Conservation (phyloP, 2,797 vertebrate genomes). For the Sebastes flavidus region DNA sequence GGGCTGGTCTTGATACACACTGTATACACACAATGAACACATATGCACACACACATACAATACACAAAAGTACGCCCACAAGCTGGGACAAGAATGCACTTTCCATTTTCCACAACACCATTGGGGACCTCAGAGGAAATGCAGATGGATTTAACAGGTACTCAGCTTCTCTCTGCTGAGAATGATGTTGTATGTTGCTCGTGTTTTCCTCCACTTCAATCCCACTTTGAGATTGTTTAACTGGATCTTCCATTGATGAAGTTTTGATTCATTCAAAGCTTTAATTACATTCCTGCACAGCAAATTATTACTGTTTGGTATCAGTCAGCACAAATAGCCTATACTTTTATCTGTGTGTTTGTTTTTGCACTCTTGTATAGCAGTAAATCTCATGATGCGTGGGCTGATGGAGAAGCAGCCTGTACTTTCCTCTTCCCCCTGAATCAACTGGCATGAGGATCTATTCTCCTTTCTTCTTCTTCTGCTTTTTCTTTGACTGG, state of each 20-base stretch:
- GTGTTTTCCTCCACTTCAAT: background rate
- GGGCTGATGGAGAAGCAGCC: conserved; percentile 7
- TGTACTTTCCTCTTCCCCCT: conserved; percentile 41
- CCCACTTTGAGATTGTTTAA: background rate
- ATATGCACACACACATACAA: background rate
- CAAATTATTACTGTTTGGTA: background rate
- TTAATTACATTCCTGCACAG: background rate
- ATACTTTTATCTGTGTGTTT: background rate
- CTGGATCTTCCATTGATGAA: background rate
- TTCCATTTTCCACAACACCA: conserved; percentile 51
- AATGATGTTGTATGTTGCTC: background rate
- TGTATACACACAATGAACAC: conserved; percentile 2
- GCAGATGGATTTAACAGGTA: conserved; percentile 53
- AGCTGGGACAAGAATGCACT: conserved; percentile 26
- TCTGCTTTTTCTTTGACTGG: conserved; percentile 52
- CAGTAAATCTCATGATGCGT: conserved; percentile 4
- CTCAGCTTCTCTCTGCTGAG: background rate
- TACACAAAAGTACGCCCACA: conserved; percentile 31
- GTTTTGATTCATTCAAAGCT: background rate
- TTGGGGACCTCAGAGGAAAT: conserved; percentile 44
- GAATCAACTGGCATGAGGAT: background rate
- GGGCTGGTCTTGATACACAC: conserved; percentile 34
- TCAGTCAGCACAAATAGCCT: background rate
- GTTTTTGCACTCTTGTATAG: background rate
- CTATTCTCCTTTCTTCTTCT: conserved; percentile 53